Evolutionary conservation across 2,113 vertebrate species (phyloP), one percentile per base, ranked within the genome.

Genomic region (Morone chrysops): DNA sequence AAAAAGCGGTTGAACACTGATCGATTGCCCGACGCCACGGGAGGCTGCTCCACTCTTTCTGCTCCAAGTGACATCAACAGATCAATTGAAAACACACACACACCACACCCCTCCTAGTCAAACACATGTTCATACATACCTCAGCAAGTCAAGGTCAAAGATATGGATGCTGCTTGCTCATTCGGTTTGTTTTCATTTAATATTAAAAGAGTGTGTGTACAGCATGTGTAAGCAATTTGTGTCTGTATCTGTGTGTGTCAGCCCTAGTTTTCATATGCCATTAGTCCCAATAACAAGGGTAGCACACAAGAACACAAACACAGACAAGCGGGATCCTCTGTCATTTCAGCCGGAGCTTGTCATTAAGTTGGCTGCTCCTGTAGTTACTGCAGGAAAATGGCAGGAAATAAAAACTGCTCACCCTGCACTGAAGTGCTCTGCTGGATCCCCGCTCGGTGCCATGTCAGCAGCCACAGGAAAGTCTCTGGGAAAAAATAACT

Each of bases 71-170:
- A 75, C 81, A 89, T 80, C 87, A 93, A 84, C 88, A 89, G 86
- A 90, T 92, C 91, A 89, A 87, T 92, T 68, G 72, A 25, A 36
- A 70, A 54, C 69, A 78, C 75, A 81, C 82, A 71, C 66, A 67
- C 22, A n/a, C 48, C 14, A 57, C 53, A 13, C 13, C 20, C 71
- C 56, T 57, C 31, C 66, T 22, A 20, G 22, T 63, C 45, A 36
- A 75, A 70, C 53, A 78, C 72, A 40, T 31, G 20, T 17, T n/a
- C 60, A 70, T 3, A 74, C 60, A 60, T 7, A 22, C 57, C 51
- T 41, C 72, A 57, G 70, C 83, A 75, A 41, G 56, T 86, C 92
- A 90, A 90, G 91, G 93, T 91, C 87, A 90, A 79, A 83, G 78
- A 80, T 13, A 65, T 6, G 20, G 60, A 51, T 43, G 63, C 59